Conservation (phyloP, 1,140 invertebrate genomes). For the Drosophila eugracilis region DNA sequence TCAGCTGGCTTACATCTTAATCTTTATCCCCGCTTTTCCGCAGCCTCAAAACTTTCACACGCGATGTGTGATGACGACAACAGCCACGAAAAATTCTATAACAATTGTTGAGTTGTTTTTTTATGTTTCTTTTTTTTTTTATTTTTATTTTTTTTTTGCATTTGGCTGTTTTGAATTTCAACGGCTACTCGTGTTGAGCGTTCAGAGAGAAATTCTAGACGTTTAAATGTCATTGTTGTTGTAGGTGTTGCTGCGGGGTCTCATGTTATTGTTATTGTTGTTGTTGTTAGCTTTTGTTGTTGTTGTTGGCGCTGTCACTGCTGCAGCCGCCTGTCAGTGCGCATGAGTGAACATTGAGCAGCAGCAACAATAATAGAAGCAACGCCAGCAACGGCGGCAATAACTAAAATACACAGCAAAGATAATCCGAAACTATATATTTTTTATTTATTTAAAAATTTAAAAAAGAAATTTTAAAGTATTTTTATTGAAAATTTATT, state of each 20-base stretch:
- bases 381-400: slow-evolving; percentile 17
- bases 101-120: slow-evolving; percentile 29
- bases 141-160: slow-evolving; percentile 16
- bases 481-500: too few relatives aligned
- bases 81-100: slow-evolving; percentile 39
- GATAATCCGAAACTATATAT: not conserved
- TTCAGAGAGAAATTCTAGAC: slow-evolving; percentile 75
- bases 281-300: slow-evolving; percentile 22
- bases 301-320: slow-evolving; percentile 44
- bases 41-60: slow-evolving; percentile 46
- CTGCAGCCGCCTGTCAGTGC: slow-evolving; percentile 68
- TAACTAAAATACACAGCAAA: slow-evolving; percentile 20
- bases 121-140: slow-evolving; percentile 13
- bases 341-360: slow-evolving; percentile 79
- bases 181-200: slow-evolving; percentile 77
- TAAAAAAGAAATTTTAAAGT: too few relatives aligned
- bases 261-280: slow-evolving; percentile 21
- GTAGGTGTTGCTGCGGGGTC: slow-evolving; percentile 30
- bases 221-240: slow-evolving; percentile 71
- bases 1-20: slow-evolving; percentile 38
- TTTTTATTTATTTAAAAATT: not conserved
- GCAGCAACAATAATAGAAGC: slow-evolving; percentile 32
- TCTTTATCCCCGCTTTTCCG: slow-evolving; percentile 24
- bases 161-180: slow-evolving; percentile 75
- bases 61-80: slow-evolving; percentile 40